Evolutionary conservation across 2,888 invertebrate genomes (phyloP).

Genomic region (Argyresthia albistria): DNA sequence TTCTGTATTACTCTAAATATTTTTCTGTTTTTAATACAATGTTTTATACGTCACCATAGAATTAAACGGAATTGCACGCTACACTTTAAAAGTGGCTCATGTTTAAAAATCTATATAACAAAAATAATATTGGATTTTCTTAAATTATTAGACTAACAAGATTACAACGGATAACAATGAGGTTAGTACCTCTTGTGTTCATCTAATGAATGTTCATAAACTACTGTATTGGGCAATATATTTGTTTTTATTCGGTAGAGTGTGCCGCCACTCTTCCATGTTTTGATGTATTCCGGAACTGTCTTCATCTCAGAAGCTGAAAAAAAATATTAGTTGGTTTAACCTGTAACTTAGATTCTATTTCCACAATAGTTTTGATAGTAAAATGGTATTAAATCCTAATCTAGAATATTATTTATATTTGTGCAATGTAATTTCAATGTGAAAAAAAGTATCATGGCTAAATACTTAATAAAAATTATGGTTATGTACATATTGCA

Average conservation of each 20-base stretch:
- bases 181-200: conserved; percentile 19
- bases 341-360: too few relatives aligned
- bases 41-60: not conserved
- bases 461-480: too few relatives aligned
- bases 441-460: too few relatives aligned
- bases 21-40: not conserved
- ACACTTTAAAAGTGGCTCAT: not conserved
- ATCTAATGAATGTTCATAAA: not conserved
- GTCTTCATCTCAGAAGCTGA: conserved; percentile 21
- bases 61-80: not conserved
- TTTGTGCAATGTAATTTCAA: too few relatives aligned
- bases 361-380: too few relatives aligned
- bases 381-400: too few relatives aligned
- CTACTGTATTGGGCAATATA: not conserved
- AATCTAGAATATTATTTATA: too few relatives aligned
- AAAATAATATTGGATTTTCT: conserved; percentile 21
- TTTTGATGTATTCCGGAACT: conserved; percentile 18
- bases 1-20: conserved; percentile 10
- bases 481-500: too few relatives aligned
- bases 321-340: conserved; percentile 17
- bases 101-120: conserved; percentile 10
- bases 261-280: not conserved
- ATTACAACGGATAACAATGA: conserved; percentile 16
- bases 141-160: conserved; percentile 9
- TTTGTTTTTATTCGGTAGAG: conserved; percentile 16